Evolutionary conservation across 92 coral and sea anemone species (phyloP), one percentile per base, ranked within the genome.

Genomic region (Palythoa grandiflora): DNA sequence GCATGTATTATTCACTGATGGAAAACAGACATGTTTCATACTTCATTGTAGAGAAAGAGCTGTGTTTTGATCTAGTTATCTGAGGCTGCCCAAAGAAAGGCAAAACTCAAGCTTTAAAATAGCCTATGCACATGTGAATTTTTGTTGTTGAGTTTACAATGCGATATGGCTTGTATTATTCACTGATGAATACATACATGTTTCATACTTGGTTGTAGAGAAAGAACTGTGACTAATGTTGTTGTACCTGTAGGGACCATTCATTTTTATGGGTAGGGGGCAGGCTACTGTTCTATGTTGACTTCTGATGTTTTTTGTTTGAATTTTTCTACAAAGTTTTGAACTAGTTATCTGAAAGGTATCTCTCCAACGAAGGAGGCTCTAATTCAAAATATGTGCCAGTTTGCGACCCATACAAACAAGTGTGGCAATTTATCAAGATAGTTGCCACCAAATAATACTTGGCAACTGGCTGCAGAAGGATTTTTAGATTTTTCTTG

Each of bases 311-410:
- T 28, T 28, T 28, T 28, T 28, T 28, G 28, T 28, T 28, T 28
- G 28, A 28, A 28, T 28, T 28, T 28, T 28, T 28, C 28, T 28
- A 28, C 28, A 28, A 28, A 28, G 28, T 28, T 28, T 28, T 28
- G 28, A 28, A 28, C 28, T 28, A 28, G 28, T 28, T 28, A 28
- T 28, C 28, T 28, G 28, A 28, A 28, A 28, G 28, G 28, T 28
- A 28, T 73, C 78, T 84, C 76, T 89, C 91, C 75, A 89, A 66
- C 11, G 39, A 20, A 59, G 88, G 91, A 36, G 91, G 91, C 36
- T 89, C 93, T 40, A 91, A 61, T n/a, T 86, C 75, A 70, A 91
- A 87, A 87, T 61, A 91, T 55, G 84, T 66, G 65, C 84, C 68
- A 60, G 90, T 86, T 20, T 28, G 28, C 28, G 28, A 28, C 28